Conservation (phyloP, 2,797 vertebrate species). For the Poeciliopsis paucimaculata region DNA sequence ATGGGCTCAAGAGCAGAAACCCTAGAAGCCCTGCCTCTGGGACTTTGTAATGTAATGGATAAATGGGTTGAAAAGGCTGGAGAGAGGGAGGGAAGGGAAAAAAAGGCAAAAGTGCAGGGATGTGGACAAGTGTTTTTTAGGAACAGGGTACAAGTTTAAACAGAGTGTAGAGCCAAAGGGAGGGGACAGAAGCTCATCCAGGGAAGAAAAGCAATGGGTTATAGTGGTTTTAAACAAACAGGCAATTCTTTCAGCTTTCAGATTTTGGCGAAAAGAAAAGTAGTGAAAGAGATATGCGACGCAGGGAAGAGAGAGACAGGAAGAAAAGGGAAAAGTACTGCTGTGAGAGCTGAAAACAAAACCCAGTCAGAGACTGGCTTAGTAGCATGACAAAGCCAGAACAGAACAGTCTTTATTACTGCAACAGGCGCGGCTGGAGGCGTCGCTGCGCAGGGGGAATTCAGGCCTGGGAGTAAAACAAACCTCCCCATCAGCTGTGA, state of each 20-base stretch:
- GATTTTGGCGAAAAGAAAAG: background rate
- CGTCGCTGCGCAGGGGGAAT: constrained; percentile 29
- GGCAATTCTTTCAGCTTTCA: constrained; percentile 6
- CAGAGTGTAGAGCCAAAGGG: constrained; percentile 6
- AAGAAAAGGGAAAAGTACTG: constrained; percentile 1
- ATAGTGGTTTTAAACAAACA: constrained; percentile 19
- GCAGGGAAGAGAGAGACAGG: constrained; percentile 23
- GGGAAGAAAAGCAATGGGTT: constrained; percentile 19
- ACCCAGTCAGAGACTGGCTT: constrained; percentile 43
- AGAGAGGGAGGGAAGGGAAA: constrained; percentile 10
- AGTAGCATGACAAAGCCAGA: constrained; percentile 35
- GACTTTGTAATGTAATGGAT: constrained; percentile 25
- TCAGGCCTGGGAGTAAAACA: constrained; percentile 1
- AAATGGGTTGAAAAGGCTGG: constrained; percentile 30
- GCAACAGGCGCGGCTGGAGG: constrained; percentile 23
- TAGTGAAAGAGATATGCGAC: background rate
- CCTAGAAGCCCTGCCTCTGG: constrained; percentile 6
- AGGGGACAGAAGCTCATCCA: constrained; percentile 15
- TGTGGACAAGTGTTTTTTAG: constrained; percentile 16
- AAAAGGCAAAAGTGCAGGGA: constrained; percentile 25
- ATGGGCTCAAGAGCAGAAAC: constrained; percentile 11
- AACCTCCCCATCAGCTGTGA: constrained; percentile 3
- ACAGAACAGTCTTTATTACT: constrained; percentile 68
- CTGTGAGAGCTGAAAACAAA: constrained; percentile 26
- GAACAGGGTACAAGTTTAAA: constrained; percentile 7